Percentiles rank a stretch among this genome's conserved stretches.
phyloP scores from a whole-genome alignment of 2,888 invertebrate genomes.

The Palloptera scutellata region DNA sequence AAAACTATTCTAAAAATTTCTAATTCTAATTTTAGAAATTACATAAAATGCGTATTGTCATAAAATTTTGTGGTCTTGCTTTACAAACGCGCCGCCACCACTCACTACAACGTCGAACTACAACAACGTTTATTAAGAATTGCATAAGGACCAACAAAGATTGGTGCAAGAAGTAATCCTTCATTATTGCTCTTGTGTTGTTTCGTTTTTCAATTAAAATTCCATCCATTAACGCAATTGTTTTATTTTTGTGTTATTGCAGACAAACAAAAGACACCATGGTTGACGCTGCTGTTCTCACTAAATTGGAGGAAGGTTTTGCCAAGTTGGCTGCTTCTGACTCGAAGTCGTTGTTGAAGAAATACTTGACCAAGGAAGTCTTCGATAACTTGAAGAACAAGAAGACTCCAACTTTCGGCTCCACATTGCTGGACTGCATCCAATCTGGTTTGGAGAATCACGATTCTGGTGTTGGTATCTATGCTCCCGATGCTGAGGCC shows the following conservation, averaged over 20 bases:
- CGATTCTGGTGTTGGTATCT: constrained; percentile 96
- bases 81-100: constrained; percentile 5
- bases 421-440: constrained; percentile 91
- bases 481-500: constrained; percentile 96
- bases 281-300: constrained; percentile 91
- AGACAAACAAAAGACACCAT: constrained; percentile 77
- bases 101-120: neutral
- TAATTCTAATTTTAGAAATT: neutral
- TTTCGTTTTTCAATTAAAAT: neutral
- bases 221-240: neutral
- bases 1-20: neutral
- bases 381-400: constrained; percentile 91
- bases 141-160: neutral
- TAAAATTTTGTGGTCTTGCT: constrained; percentile 31
- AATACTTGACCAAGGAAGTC: constrained; percentile 89
- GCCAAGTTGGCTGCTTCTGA: constrained; percentile 86
- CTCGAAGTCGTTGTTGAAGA: constrained; percentile 96
- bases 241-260: constrained; percentile 56
- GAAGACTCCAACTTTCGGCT: constrained; percentile 89
- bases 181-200: neutral
- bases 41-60: constrained; percentile 23
- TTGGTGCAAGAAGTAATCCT: constrained; percentile 19
- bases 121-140: too few relatives aligned
- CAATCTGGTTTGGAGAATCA: constrained; percentile 97
- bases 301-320: constrained; percentile 91